These are phyloP conservation scores for Polydrusus pterygomalis DNA, from an alignment of 2,888 invertebrate genomes.

Conservation along the genomic window DNA sequence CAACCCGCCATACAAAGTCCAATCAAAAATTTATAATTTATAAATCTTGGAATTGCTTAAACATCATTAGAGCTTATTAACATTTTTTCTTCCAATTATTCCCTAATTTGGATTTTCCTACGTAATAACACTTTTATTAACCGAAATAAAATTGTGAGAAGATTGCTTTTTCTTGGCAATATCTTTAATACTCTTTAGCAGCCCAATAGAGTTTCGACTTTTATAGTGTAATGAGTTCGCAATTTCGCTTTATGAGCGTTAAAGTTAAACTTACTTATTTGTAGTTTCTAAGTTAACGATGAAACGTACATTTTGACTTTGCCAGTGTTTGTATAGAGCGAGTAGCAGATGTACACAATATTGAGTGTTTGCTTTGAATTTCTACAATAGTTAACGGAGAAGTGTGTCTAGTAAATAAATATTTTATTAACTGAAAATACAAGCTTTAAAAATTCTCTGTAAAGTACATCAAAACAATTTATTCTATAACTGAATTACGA, in stretches of 20 bases:
- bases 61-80: too few species aligned
- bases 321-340: too few species aligned
- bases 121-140: not conserved
- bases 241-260: not conserved
- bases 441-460: too few species aligned
- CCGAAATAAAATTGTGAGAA: not conserved
- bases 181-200: slow-evolving; percentile 3
- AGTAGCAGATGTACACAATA: not conserved
- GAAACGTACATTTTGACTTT: not conserved
- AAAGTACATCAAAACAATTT: too few species aligned
- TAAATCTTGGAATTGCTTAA: too few species aligned
- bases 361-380: too few species aligned
- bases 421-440: too few species aligned
- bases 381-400: too few species aligned
- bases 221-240: slow-evolving; percentile 1
- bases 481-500: too few species aligned
- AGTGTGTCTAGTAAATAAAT: not conserved
- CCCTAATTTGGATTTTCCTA: not conserved
- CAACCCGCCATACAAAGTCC: too few species aligned
- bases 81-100: too few species aligned
- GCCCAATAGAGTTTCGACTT: not conserved
- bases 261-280: slow-evolving; percentile 1
- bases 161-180: not conserved
- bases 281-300: not conserved
- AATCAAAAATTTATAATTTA: too few species aligned